Conservation (phyloP, 2,113 vertebrate species). For the Muscicapa adusta region DNA sequence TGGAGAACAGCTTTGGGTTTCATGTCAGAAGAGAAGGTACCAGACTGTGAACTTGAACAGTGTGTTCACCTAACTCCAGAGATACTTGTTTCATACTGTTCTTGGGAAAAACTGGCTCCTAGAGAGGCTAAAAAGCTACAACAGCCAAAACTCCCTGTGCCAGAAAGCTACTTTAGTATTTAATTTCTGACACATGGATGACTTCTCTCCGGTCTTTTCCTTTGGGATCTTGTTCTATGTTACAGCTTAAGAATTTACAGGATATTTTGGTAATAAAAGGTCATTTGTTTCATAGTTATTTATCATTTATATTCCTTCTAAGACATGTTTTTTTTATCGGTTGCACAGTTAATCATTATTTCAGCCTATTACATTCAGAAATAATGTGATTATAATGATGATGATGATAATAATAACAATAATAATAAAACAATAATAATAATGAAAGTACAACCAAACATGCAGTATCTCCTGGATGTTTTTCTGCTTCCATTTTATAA, state of each 20-base stretch:
- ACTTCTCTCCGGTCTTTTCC: neutral
- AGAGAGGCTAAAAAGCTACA: neutral
- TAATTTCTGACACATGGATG: neutral
- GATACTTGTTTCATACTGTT: neutral
- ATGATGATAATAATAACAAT: neutral
- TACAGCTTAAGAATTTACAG: neutral
- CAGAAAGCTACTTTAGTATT: neutral
- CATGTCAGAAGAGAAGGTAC: neutral
- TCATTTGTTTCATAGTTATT: neutral
- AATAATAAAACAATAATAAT: no score
- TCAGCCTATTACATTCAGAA: neutral
- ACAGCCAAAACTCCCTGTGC: neutral
- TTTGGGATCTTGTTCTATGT: neutral
- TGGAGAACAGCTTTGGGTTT: neutral
- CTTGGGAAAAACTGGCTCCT: neutral
- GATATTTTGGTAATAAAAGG: constrained; percentile 26
- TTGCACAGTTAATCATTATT: neutral
- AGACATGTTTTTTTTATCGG: neutral
- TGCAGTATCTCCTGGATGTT: neutral
- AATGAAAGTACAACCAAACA: neutral
- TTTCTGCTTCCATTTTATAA: neutral
- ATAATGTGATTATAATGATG: neutral
- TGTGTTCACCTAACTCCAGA: neutral
- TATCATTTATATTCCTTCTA: neutral
- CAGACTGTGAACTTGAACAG: neutral